These are phyloP conservation scores for Cuculus canorus DNA, from an alignment of 2,797 vertebrate species.

Conservation along the genomic window DNA sequence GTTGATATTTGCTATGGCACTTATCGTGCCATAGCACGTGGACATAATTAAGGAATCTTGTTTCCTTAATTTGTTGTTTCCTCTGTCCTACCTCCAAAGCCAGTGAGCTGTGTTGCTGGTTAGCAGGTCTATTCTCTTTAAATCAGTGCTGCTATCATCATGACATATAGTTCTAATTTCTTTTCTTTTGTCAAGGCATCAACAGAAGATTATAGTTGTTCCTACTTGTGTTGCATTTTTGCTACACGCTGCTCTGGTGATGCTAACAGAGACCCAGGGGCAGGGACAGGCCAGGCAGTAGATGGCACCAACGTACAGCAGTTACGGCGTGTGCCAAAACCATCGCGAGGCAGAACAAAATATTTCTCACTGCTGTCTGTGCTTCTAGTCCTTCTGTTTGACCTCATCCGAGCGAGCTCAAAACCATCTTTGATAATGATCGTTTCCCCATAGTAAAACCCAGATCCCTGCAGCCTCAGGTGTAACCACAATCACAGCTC, in stretches of 20 bases:
- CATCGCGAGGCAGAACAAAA: neutral
- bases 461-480: neutral
- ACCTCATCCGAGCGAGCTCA: neutral
- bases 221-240: neutral
- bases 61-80: neutral
- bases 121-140: neutral
- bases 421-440: neutral
- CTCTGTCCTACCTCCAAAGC: neutral
- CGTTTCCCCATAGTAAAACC: neutral
- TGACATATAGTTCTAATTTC: neutral
- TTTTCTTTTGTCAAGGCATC: neutral
- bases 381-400: neutral
- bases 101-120: neutral
- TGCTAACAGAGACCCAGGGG: neutral
- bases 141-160: neutral
- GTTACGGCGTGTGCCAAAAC: neutral
- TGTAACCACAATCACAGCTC: neutral
- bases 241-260: neutral
- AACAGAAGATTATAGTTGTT: neutral
- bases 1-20: neutral
- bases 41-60: neutral
- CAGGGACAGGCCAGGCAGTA: slow-evolving; percentile 30
- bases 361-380: neutral
- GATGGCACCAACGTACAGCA: slow-evolving; percentile 64
- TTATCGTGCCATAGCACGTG: neutral